Evolutionary conservation across 2,113 vertebrate species (phyloP).

Genomic region (Rhinopomastus cyanomelas): DNA sequence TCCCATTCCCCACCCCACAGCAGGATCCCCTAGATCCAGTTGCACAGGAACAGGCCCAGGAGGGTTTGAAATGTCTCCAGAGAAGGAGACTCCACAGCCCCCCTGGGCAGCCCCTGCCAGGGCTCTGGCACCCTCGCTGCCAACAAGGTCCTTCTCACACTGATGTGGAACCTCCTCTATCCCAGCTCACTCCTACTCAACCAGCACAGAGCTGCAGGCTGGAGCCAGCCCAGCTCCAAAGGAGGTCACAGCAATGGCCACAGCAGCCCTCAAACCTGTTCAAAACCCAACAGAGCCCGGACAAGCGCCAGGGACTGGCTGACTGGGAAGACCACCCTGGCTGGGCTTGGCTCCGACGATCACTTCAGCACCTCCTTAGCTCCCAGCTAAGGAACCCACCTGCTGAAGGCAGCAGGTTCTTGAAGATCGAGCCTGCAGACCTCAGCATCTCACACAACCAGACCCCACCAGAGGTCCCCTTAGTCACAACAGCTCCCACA

Average conservation of each 20-base stretch:
- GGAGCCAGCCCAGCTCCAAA: neutral
- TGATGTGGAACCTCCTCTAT: too few species aligned
- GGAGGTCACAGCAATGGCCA: neutral
- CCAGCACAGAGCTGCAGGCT: neutral
- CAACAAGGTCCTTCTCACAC: too few species aligned
- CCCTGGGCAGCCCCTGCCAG: too few species aligned
- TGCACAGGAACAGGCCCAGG: too few species aligned
- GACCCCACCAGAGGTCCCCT: fast-evolving
- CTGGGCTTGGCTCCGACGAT: neutral
- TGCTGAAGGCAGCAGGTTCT: neutral
- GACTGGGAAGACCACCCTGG: neutral
- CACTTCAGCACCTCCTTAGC: neutral
- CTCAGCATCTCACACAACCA: neutral
- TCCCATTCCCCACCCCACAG: too few species aligned
- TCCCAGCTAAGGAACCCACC: neutral
- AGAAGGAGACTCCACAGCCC: too few species aligned
- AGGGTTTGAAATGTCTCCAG: too few species aligned
- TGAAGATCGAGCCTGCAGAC: neutral
- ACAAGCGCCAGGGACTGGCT: too few species aligned
- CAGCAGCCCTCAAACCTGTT: neutral
- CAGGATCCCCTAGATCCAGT: too few species aligned
- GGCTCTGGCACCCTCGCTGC: too few species aligned
- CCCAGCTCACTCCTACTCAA: too few species aligned
- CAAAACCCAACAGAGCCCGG: too few species aligned
- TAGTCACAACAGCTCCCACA: fast-evolving